Percentiles rank a stretch among this genome's conserved stretches.
Evolutionary conservation across 2,797 vertebrate species (phyloP).

Genomic region (Ceryle rudis): DNA sequence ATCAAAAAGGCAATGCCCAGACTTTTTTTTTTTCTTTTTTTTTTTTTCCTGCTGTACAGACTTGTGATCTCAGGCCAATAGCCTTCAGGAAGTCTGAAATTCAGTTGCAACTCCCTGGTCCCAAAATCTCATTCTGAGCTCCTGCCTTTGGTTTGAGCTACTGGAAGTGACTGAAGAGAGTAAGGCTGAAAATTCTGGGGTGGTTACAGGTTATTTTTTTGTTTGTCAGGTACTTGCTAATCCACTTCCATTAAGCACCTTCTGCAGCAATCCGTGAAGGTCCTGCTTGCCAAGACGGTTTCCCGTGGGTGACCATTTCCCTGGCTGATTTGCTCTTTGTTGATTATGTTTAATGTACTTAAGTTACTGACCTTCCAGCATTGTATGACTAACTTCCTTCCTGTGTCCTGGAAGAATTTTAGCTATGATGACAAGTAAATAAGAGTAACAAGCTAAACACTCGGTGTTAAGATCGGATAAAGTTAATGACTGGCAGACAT

Average conservation of each 20-base stretch:
- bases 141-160: background rate
- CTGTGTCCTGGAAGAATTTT: background rate
- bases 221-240: background rate
- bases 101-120: accelerated
- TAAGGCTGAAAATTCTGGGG: background rate
- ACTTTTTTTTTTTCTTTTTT: background rate
- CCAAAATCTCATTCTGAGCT: background rate
- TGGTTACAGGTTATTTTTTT: background rate
- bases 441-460: background rate
- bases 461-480: background rate
- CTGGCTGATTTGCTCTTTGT: background rate
- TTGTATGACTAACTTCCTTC: background rate
- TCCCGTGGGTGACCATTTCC: background rate
- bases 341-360: background rate
- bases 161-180: background rate
- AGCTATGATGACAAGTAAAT: background rate
- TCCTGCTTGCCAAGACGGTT: background rate
- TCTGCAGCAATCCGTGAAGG: background rate
- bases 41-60: background rate
- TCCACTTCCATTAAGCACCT: background rate
- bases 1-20: background rate
- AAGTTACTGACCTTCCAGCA: background rate
- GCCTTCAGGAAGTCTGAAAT: background rate
- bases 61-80: background rate
- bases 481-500: background rate